Percentiles rank a stretch among this genome's conserved stretches.
These are phyloP conservation scores for Papilio demoleus DNA, from an alignment of 2,888 invertebrate species.

Conservation along the genomic window DNA sequence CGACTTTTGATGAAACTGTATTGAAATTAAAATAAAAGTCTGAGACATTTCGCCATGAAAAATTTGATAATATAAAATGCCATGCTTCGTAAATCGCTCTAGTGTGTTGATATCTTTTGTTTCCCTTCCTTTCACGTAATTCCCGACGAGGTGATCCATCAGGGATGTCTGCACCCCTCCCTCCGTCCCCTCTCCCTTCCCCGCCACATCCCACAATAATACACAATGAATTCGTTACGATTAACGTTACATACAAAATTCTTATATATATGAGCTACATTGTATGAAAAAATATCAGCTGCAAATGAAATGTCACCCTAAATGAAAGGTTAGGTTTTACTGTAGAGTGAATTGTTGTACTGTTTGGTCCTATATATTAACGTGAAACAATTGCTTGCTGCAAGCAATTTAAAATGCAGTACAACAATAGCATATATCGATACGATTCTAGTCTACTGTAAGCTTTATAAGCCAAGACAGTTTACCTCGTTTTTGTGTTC, in stretches of 20 bases:
- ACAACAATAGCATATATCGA: too few relatives aligned
- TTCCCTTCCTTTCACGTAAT: conserved; percentile 48
- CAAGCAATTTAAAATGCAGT: too few relatives aligned
- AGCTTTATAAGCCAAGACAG: too few relatives aligned
- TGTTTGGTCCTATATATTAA: too few relatives aligned
- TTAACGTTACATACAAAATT: not conserved
- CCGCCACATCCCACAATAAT: conserved; percentile 46
- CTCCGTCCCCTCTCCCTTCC: conserved; percentile 44
- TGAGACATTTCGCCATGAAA: too few relatives aligned
- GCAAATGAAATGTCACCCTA: not conserved
- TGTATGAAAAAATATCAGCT: not conserved
- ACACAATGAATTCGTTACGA: conserved; percentile 44
- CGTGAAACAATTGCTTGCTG: too few relatives aligned
- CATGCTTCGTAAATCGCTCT: conserved; percentile 47
- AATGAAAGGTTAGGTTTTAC: not conserved
- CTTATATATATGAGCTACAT: not conserved
- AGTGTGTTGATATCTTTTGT: conserved; percentile 41
- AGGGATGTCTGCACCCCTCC: conserved; percentile 43
- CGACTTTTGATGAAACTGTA: too few relatives aligned
- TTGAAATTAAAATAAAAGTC: too few relatives aligned
- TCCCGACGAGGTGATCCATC: conserved; percentile 54
- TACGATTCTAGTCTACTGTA: too few relatives aligned
- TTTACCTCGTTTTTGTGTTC: too few relatives aligned
- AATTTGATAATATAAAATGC: too few relatives aligned
- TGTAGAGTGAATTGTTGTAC: not conserved